phyloP scores from a whole-genome alignment of 2,797 vertebrate species.

The Pyrrhura leucotis region DNA sequence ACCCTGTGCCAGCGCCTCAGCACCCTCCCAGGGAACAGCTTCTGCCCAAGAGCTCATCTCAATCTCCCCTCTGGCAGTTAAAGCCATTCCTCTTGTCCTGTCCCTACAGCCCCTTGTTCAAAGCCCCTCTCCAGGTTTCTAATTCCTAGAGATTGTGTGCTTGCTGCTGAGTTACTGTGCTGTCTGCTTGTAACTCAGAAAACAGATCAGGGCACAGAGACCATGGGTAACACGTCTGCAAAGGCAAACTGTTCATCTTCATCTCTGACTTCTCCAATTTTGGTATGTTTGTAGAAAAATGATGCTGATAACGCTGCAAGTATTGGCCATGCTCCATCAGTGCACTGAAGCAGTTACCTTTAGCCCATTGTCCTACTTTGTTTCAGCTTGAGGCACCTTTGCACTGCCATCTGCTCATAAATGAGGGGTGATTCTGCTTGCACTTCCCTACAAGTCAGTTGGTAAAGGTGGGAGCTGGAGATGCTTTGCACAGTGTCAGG shows the following conservation, averaged over 20 bases:
- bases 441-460: neutral
- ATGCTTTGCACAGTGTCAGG: neutral
- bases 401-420: neutral
- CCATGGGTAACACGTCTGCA: neutral
- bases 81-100: neutral
- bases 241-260: neutral
- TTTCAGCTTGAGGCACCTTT: neutral
- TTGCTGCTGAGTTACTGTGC: neutral
- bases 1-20: too few species aligned
- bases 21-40: too few species aligned
- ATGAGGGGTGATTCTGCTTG: neutral
- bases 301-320: neutral
- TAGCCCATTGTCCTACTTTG: neutral
- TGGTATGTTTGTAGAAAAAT: neutral
- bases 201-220: neutral
- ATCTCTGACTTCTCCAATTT: neutral
- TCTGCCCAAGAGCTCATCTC: too few species aligned
- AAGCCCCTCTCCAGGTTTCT: neutral
- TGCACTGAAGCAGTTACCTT: neutral
- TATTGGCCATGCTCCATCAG: neutral
- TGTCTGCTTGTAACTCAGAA: neutral
- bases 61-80: neutral
- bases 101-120: neutral
- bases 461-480: neutral
- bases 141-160: neutral